Conservation (phyloP, 2,888 invertebrate genomes). For the Epirrhoe tristata region DNA sequence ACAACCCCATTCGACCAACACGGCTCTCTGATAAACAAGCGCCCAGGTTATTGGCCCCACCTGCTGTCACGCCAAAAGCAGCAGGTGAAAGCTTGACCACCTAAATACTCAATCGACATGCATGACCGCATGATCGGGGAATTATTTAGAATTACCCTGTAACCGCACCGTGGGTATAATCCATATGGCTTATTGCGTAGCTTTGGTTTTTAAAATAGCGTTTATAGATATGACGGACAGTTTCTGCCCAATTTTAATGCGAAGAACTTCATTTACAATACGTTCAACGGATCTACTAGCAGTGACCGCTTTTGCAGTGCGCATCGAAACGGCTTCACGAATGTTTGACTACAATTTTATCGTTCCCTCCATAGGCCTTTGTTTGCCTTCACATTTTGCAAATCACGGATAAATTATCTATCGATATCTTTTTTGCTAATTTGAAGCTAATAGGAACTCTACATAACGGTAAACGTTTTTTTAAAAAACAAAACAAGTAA, state of each 20-base stretch:
- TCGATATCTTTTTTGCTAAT: too few species aligned
- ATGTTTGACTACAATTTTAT: too few species aligned
- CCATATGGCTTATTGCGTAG: slow-evolving; percentile 41
- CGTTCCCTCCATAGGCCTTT: too few species aligned
- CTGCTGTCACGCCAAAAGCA: slow-evolving; percentile 48
- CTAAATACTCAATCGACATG: slow-evolving; percentile 58
- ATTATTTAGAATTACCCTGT: slow-evolving; percentile 48
- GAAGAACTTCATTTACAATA: too few species aligned
- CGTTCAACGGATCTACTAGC: too few species aligned
- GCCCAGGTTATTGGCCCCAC: slow-evolving; percentile 39
- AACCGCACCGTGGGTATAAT: slow-evolving; percentile 43
- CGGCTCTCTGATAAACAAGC: background rate
- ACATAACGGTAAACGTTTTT: background rate
- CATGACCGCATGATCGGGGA: slow-evolving; percentile 52
- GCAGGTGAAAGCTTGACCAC: slow-evolving; percentile 58
- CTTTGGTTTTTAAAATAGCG: background rate
- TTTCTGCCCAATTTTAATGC: background rate
- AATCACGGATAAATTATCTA: too few species aligned
- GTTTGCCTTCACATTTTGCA: too few species aligned
- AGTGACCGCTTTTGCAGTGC: too few species aligned
- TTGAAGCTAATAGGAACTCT: background rate
- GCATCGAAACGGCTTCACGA: too few species aligned
- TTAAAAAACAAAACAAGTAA: background rate
- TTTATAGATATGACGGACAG: background rate
- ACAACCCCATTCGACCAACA: too few species aligned